These are phyloP conservation scores for Acanthornis magna DNA, from an alignment of 2,797 vertebrate species.

Conservation along the genomic window DNA sequence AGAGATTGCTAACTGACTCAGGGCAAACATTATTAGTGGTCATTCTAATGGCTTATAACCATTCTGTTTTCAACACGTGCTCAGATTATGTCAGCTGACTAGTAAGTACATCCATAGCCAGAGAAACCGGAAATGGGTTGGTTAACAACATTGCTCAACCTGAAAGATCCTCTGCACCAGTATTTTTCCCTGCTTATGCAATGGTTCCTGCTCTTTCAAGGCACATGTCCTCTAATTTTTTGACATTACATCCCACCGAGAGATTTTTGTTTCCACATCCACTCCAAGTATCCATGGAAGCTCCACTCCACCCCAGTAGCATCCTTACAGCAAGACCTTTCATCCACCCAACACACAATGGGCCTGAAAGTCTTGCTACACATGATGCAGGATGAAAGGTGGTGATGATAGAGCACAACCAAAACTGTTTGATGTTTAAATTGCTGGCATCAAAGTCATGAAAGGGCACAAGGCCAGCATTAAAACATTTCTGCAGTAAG, in stretches of 20 bases:
- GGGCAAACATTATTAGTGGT: neutral
- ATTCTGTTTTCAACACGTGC: neutral
- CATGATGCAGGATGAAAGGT: neutral
- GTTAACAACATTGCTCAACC: neutral
- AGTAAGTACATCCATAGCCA: neutral
- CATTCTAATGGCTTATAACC: neutral
- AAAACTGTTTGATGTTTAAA: conserved; percentile 38
- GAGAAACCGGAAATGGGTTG: neutral
- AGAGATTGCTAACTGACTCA: neutral
- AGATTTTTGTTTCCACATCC: neutral
- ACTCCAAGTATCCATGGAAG: neutral
- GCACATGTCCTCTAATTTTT: neutral
- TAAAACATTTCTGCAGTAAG: neutral
- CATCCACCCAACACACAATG: neutral
- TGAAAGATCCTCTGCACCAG: neutral
- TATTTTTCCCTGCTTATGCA: neutral
- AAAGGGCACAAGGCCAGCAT: neutral
- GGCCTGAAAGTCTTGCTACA: conserved; percentile 52
- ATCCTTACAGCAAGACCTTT: neutral
- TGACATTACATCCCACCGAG: neutral
- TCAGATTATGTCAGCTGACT: neutral
- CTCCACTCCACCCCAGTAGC: neutral
- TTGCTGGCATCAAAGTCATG: neutral
- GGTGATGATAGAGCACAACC: neutral
- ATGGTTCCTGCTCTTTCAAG: neutral